phyloP scores from a whole-genome alignment of 2,888 invertebrate genomes.

The Dryococelus australis region DNA sequence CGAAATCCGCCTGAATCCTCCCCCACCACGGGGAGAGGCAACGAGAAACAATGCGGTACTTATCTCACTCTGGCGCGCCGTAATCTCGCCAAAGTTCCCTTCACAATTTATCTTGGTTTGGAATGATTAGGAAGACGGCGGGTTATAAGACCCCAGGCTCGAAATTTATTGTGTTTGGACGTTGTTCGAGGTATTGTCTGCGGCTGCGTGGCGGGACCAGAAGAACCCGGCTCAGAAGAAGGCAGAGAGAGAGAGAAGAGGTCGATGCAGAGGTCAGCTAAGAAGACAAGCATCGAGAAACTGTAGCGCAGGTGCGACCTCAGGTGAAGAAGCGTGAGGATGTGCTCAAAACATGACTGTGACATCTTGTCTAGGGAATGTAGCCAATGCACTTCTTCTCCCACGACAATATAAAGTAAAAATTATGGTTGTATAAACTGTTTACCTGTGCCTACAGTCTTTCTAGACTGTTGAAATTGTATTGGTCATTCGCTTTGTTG shows the following conservation, averaged over 20 bases:
- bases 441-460: no score
- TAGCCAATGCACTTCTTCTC: no score
- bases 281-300: neutral
- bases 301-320: neutral
- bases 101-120: constrained; percentile 24
- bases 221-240: neutral
- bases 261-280: neutral
- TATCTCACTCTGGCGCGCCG: neutral
- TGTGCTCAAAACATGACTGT: no score
- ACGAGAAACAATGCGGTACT: neutral
- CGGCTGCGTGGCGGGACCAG: neutral
- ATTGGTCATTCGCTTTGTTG: no score
- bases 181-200: constrained; percentile 26
- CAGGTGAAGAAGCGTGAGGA: no score
- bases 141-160: constrained; percentile 20
- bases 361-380: no score
- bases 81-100: constrained; percentile 19
- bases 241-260: constrained; percentile 24
- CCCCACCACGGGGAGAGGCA: neutral
- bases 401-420: no score
- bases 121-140: constrained; percentile 21
- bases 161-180: constrained; percentile 27
- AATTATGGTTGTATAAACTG: no score
- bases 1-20: neutral
- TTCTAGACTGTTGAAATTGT: no score